phyloP scores from a whole-genome alignment of 2,888 invertebrate genomes.

The Hydrotaea diabolus region DNA sequence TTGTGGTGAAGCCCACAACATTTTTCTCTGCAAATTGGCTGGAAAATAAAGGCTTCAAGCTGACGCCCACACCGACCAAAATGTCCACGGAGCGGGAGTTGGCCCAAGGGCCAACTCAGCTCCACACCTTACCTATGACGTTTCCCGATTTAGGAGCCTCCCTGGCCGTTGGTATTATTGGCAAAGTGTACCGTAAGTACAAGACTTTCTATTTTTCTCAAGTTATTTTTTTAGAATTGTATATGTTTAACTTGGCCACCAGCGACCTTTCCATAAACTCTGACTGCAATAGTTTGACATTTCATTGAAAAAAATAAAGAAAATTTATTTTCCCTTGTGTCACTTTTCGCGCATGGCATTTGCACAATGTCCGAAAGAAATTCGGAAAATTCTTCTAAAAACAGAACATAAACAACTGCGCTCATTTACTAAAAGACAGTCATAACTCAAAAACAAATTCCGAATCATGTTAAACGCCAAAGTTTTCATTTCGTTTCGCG shows the following conservation, averaged over 20 bases:
- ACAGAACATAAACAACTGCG: no score
- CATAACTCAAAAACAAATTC: no score
- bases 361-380: conserved; percentile 15
- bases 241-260: neutral
- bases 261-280: neutral
- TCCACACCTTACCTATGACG: conserved; percentile 81
- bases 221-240: conserved; percentile 22
- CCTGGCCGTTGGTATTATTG: conserved; percentile 82
- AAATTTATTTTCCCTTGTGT: conserved; percentile 64
- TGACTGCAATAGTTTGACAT: conserved; percentile 51
- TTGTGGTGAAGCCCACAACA: neutral
- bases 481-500: no score
- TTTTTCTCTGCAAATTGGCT: conserved; percentile 51
- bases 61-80: conserved; percentile 80
- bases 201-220: neutral
- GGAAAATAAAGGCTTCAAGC: conserved; percentile 74
- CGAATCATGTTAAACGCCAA: no score
- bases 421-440: no score
- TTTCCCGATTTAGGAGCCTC: conserved; percentile 81
- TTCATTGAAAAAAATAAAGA: conserved; percentile 53
- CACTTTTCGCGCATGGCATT: conserved; percentile 61
- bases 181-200: conserved; percentile 82
- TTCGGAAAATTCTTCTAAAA: conserved; percentile 22
- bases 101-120: conserved; percentile 81
- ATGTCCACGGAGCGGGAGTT: conserved; percentile 84